phyloP scores from a whole-genome alignment of 2,113 vertebrate species.

The Physeter macrocephalus region DNA sequence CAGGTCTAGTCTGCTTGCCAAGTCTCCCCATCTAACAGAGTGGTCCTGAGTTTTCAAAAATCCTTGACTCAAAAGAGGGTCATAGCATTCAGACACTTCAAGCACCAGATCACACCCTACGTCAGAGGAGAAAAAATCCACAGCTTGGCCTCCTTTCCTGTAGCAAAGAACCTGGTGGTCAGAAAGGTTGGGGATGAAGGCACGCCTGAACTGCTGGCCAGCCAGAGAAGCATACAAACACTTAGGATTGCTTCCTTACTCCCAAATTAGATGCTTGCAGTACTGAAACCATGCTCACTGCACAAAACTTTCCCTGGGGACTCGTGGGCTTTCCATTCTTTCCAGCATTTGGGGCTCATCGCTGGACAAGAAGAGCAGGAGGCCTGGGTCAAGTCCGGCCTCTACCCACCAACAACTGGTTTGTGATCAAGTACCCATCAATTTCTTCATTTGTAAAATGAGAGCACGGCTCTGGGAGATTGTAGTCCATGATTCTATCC shows the following conservation, averaged over 20 bases:
- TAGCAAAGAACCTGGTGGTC: background rate
- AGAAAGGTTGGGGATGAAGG: background rate
- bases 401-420: background rate
- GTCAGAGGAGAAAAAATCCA: background rate
- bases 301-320: background rate
- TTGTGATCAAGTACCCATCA: background rate
- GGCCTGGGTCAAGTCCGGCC: background rate
- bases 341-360: background rate
- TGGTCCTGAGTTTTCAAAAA: background rate
- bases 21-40: background rate
- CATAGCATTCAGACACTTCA: background rate
- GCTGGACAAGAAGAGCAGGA: background rate
- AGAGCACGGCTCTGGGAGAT: background rate
- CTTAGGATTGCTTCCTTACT: background rate
- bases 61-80: background rate
- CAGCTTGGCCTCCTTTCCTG: background rate
- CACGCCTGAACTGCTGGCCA: background rate
- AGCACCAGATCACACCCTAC: background rate
- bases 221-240: background rate
- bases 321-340: background rate
- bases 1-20: background rate
- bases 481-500: accelerated
- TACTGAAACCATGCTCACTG: background rate
- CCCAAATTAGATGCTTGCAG: too few relatives aligned
- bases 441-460: background rate